These are phyloP conservation scores for Natator depressus DNA, from an alignment of 2,113 vertebrate genomes.

Conservation along the genomic window DNA sequence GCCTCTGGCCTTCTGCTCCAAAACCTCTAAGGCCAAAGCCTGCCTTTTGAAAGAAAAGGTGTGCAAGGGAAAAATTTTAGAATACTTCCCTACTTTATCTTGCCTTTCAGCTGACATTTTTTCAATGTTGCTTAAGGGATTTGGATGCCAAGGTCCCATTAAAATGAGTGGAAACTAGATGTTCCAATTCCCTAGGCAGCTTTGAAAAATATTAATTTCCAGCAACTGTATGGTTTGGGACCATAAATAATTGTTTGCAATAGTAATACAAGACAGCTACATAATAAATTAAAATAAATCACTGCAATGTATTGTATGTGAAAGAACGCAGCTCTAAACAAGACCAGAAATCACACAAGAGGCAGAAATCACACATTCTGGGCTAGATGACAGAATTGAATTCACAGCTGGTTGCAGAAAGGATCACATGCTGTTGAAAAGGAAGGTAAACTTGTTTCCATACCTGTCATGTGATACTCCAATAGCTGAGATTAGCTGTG, in stretches of 20 bases:
- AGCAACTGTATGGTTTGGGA: background rate
- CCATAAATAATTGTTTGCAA: background rate
- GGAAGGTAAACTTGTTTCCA: background rate
- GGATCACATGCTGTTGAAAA: background rate
- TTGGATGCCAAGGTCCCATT: background rate
- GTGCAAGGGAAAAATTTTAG: background rate
- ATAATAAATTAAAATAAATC: background rate
- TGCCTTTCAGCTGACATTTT: background rate
- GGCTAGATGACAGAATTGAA: background rate
- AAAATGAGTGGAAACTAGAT: background rate
- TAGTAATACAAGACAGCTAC: background rate
- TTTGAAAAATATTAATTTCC: background rate
- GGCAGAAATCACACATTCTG: background rate
- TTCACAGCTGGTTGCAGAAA: background rate
- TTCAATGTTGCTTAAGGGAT: background rate
- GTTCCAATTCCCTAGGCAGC: background rate
- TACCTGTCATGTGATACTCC: background rate
- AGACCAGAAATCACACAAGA: background rate
- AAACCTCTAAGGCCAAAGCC: fast-evolving
- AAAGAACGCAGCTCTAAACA: background rate
- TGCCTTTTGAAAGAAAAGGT: fast-evolving
- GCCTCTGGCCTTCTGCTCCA: background rate
- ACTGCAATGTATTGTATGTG: background rate
- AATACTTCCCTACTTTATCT: background rate
- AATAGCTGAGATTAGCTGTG: fast-evolving